These are phyloP conservation scores for Timema cristinae DNA, from an alignment of 2,888 invertebrate genomes.

Conservation along the genomic window DNA sequence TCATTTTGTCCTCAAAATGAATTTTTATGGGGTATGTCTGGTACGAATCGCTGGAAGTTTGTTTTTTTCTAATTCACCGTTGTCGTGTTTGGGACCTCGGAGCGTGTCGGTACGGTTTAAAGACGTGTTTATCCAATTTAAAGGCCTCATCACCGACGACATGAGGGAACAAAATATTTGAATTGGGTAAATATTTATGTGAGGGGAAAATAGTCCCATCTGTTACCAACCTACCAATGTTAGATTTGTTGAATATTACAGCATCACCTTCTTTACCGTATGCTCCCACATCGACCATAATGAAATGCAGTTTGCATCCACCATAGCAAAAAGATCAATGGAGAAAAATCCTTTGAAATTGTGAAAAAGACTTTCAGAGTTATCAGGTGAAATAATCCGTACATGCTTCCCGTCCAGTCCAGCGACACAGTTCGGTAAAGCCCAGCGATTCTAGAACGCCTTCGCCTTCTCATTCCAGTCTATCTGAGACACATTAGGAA, in stretches of 20 bases:
- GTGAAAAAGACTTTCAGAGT: constrained; percentile 10
- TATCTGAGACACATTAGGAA: constrained; percentile 1
- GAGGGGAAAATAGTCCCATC: constrained; percentile 14
- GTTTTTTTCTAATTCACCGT: no score
- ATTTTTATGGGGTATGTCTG: no score
- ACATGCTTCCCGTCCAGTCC: no score
- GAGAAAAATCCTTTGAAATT: constrained; percentile 21
- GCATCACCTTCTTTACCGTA: constrained; percentile 18
- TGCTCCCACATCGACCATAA: constrained; percentile 19
- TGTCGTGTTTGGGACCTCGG: no score
- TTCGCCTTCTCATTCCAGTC: constrained; percentile 19
- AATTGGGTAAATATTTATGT: constrained; percentile 3
- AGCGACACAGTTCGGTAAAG: constrained; percentile 21
- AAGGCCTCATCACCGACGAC: no score
- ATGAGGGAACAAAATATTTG: no score
- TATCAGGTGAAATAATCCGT: no score
- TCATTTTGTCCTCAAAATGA: no score
- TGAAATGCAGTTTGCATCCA: constrained; percentile 17
- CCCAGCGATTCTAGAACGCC: constrained; percentile 15
- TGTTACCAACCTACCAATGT: background rate
- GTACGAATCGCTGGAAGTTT: no score
- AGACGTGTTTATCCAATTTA: no score
- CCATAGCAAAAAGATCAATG: constrained; percentile 19
- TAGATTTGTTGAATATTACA: constrained; percentile 4
- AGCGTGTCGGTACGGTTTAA: no score